Conservation (phyloP, 2,888 invertebrate genomes). For the Platerodrilus igneus region DNA sequence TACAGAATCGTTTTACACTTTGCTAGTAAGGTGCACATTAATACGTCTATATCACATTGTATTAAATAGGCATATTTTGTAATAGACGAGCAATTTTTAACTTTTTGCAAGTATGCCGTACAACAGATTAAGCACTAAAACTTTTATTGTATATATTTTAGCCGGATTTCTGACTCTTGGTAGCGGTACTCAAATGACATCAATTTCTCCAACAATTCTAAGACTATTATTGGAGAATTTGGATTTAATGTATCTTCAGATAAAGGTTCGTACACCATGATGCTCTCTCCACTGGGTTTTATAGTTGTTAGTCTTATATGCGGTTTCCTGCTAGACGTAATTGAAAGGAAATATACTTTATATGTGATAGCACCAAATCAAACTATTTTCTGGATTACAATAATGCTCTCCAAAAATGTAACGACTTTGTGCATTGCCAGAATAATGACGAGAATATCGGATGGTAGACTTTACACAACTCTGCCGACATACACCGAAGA, state of each 20-base stretch:
- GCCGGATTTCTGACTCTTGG: constrained; percentile 24
- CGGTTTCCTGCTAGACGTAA: constrained; percentile 31
- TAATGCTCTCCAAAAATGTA: constrained; percentile 19
- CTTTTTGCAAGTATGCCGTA: no score
- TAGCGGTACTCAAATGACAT: constrained; percentile 24
- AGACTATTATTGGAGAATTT: constrained; percentile 23
- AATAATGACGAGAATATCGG: constrained; percentile 25
- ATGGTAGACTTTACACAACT: constrained; percentile 28
- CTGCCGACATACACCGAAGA: constrained; percentile 31
- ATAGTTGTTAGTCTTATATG: constrained; percentile 21
- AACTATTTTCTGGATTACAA: constrained; percentile 32
- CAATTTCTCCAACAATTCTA: constrained; percentile 30
- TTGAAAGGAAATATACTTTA: constrained; percentile 37
- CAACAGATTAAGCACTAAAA: no score
- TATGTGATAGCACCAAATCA: constrained; percentile 35
- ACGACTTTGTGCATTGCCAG: constrained; percentile 18
- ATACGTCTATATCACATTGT: no score
- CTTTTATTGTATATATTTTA: no score
- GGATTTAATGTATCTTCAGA: constrained; percentile 19
- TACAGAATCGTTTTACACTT: no score
- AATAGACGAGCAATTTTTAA: no score
- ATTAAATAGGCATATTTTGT: no score
- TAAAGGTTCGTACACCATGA: constrained; percentile 26
- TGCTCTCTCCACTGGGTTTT: constrained; percentile 26
- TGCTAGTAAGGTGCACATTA: no score